These are phyloP conservation scores for Sarcophaga caerulescens DNA, from an alignment of 2,888 invertebrate species.

Conservation along the genomic window DNA sequence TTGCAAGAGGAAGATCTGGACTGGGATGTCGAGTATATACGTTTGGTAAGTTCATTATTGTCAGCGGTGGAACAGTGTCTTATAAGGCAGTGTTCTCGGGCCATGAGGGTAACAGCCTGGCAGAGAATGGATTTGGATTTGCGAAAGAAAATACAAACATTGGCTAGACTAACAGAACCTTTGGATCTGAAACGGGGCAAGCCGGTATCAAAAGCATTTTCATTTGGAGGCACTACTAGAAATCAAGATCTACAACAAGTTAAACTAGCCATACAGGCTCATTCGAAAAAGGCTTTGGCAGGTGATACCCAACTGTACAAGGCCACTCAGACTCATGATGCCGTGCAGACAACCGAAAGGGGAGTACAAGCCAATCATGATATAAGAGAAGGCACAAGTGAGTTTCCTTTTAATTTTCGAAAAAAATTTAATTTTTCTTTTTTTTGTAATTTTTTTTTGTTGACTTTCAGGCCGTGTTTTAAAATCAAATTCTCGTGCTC, in stretches of 20 bases:
- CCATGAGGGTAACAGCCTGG: slow-evolving; percentile 86
- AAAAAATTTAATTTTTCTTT: neutral
- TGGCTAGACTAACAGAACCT: slow-evolving; percentile 82
- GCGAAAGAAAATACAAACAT: slow-evolving; percentile 85
- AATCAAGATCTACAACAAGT: slow-evolving; percentile 81
- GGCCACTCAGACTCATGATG: slow-evolving; percentile 77
- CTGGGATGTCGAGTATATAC: slow-evolving; percentile 83
- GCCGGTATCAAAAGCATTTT: slow-evolving; percentile 78
- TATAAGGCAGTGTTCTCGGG: slow-evolving; percentile 86
- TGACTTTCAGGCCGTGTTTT: slow-evolving; percentile 75
- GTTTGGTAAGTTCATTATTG: slow-evolving; percentile 85
- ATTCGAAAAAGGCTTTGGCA: slow-evolving; percentile 79
- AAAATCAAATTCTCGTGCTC: slow-evolving; percentile 78
- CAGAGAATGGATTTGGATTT: slow-evolving; percentile 84
- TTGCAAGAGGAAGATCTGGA: slow-evolving; percentile 81
- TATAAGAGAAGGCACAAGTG: slow-evolving; percentile 75
- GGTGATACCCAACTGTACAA: slow-evolving; percentile 79
- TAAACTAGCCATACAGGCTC: slow-evolving; percentile 81
- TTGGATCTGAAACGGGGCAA: slow-evolving; percentile 79
- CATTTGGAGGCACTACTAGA: slow-evolving; percentile 79
- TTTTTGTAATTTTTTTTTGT: neutral
- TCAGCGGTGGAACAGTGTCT: slow-evolving; percentile 87
- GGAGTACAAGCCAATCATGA: slow-evolving; percentile 79
- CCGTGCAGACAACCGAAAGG: slow-evolving; percentile 76
- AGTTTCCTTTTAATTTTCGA: slow-evolving; percentile 58